Percentiles rank a stretch among this genome's conserved stretches.
Conservation (phyloP, 2,888 invertebrate species). For the Eueremaeus valkanovi region DNA sequence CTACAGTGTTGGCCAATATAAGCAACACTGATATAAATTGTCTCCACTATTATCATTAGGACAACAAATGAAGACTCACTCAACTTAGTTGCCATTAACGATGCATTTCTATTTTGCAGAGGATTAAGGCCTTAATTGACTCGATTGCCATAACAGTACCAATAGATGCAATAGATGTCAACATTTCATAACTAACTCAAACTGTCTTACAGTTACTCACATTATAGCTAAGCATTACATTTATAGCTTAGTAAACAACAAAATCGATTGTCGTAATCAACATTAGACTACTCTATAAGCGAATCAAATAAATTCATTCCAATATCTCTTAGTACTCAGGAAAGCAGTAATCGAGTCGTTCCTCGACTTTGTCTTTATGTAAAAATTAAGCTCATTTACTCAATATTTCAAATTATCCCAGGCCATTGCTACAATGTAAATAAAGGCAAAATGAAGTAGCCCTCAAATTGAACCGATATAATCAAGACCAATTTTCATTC, state of each 20-base stretch:
- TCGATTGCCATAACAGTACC: not conserved
- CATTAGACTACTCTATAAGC: no score
- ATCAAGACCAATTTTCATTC: no score
- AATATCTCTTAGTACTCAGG: no score
- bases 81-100: conserved; percentile 16
- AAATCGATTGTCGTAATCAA: not conserved
- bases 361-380: no score
- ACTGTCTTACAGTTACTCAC: not conserved
- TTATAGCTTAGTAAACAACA: not conserved
- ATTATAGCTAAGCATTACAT: not conserved
- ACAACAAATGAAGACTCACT: conserved; percentile 30
- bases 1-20: not conserved
- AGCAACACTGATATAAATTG: conserved; percentile 24
- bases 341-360: no score
- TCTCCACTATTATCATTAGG: conserved; percentile 24
- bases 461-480: no score
- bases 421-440: no score
- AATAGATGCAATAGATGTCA: conserved; percentile 18
- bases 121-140: conserved; percentile 25
- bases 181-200: conserved; percentile 16
- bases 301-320: no score
- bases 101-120: conserved; percentile 15
- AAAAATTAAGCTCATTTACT: no score
- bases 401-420: no score
- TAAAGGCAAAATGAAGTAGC: no score